These are phyloP conservation scores for Spermophilus dauricus DNA, from an alignment of 2,113 vertebrate genomes.

Conservation along the genomic window DNA sequence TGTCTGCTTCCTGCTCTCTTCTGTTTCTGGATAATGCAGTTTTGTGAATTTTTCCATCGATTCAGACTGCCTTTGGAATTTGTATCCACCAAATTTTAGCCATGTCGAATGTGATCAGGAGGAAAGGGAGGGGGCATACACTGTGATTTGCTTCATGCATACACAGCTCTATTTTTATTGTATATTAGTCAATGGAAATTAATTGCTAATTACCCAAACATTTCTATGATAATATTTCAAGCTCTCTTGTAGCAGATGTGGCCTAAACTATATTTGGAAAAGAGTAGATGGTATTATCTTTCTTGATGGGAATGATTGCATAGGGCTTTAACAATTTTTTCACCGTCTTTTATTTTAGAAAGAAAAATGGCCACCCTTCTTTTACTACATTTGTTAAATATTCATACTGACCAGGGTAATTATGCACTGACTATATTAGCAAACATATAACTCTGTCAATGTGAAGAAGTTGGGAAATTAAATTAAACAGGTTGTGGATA, in stretches of 20 bases:
- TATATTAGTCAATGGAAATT: slow-evolving; percentile 83
- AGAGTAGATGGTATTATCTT: slow-evolving; percentile 77
- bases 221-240: slow-evolving; percentile 83
- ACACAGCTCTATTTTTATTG: slow-evolving; percentile 79
- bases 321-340: slow-evolving; percentile 47
- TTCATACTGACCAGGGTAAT: slow-evolving; percentile 77
- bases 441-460: slow-evolving; percentile 67
- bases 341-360: slow-evolving; percentile 63
- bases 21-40: not conserved
- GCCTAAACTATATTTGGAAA: slow-evolving; percentile 80
- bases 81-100: slow-evolving; percentile 64
- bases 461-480: slow-evolving; percentile 67
- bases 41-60: slow-evolving; percentile 6
- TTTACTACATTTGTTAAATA: slow-evolving; percentile 69
- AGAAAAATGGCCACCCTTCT: slow-evolving; percentile 56
- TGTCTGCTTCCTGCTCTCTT: not conserved
- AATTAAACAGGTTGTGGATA: slow-evolving; percentile 73
- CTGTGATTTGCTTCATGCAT: slow-evolving; percentile 65
- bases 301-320: slow-evolving; percentile 67
- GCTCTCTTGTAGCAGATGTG: slow-evolving; percentile 82
- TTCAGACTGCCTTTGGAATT: slow-evolving; percentile 63
- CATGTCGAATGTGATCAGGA: slow-evolving; percentile 65
- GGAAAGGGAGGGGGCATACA: slow-evolving; percentile 64
- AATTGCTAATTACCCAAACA: slow-evolving; percentile 84
- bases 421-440: slow-evolving; percentile 63